These are phyloP conservation scores for Onychorhynchus coronatus DNA, from an alignment of 2,113 vertebrate species.

Conservation along the genomic window DNA sequence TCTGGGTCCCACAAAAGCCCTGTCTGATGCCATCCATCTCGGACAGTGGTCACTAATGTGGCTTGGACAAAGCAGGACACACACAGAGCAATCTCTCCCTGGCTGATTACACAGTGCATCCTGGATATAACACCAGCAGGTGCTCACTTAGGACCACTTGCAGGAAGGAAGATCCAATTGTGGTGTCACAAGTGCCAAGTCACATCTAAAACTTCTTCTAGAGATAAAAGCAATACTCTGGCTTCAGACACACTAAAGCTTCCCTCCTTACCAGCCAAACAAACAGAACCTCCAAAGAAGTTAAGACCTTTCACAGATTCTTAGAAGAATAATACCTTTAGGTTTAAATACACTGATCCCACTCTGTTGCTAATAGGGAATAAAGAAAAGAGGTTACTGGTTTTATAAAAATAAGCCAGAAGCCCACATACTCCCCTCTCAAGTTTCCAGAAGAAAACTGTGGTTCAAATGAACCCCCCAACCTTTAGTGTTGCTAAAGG, in stretches of 20 bases:
- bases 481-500: fast-evolving
- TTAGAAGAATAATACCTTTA: neutral
- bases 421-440: neutral
- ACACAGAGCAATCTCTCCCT: neutral
- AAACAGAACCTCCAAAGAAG: neutral
- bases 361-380: neutral
- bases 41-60: neutral
- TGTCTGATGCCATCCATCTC: neutral
- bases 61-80: neutral
- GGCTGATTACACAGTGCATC: neutral
- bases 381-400: neutral
- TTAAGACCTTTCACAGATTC: neutral
- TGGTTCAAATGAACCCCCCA: neutral
- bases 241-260: neutral
- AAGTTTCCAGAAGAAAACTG: neutral
- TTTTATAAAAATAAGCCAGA: neutral
- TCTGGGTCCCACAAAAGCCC: neutral
- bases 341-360: neutral
- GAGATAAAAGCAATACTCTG: neutral
- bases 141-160: fast-evolving
- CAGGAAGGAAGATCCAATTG: neutral
- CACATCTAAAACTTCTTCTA: neutral
- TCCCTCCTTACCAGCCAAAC: neutral
- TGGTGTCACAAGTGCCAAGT: neutral
- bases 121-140: neutral